Conservation (phyloP, 2,888 invertebrate species). For the Anaspis maculata region DNA sequence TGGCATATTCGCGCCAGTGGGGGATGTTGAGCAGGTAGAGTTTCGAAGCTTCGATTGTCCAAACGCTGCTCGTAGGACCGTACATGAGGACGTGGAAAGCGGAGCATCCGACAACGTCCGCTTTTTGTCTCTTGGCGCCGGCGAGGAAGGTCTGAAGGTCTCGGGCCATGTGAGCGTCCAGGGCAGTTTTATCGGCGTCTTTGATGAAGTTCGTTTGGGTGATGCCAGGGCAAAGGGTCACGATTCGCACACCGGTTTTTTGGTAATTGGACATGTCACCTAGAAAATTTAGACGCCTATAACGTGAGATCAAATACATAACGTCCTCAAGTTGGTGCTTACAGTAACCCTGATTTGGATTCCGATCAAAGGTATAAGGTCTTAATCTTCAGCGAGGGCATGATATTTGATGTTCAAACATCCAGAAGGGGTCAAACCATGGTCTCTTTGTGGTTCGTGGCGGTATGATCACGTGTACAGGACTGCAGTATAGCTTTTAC, state of each 20-base stretch:
- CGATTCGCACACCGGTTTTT: constrained; percentile 35
- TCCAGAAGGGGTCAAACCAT: too few relatives aligned
- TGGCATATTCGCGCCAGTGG: constrained; percentile 17
- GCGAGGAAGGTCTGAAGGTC: constrained; percentile 20
- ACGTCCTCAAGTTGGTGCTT: too few relatives aligned
- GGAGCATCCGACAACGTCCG: constrained; percentile 32
- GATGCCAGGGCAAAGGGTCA: constrained; percentile 38
- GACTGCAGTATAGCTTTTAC: too few relatives aligned
- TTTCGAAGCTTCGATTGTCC: constrained; percentile 35
- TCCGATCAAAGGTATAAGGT: too few relatives aligned
- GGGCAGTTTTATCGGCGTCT: constrained; percentile 22
- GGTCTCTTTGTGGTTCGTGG: too few relatives aligned
- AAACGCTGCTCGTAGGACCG: constrained; percentile 32
- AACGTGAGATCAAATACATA: too few relatives aligned
- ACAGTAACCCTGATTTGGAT: too few relatives aligned
- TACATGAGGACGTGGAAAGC: constrained; percentile 31
- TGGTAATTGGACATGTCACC: constrained; percentile 31
- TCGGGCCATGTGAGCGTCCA: constrained; percentile 22
- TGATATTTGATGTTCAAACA: too few relatives aligned
- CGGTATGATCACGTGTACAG: too few relatives aligned
- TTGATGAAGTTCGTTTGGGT: constrained; percentile 34
- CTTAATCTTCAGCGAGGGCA: too few relatives aligned
- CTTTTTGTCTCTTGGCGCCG: constrained; percentile 25
- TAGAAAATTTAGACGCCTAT: too few relatives aligned
- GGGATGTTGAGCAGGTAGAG: constrained; percentile 26